Evolutionary conservation across 2,113 vertebrate genomes (phyloP).

Genomic region (Oryzias celebensis): DNA sequence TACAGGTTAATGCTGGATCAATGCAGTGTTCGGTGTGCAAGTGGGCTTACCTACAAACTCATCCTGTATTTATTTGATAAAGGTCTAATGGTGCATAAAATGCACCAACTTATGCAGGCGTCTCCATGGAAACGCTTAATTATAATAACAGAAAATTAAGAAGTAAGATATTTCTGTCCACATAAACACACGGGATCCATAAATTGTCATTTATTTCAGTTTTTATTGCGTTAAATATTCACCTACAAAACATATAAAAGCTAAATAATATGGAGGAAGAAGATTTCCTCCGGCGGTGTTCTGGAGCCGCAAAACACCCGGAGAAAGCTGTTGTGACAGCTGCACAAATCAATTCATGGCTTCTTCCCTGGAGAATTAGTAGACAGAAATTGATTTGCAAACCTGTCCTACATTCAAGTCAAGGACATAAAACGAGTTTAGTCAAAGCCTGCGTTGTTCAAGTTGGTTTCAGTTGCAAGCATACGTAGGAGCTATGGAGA

Average conservation of each 20-base stretch:
- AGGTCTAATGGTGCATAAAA: conserved; percentile 41
- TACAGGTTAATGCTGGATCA: conserved; percentile 38
- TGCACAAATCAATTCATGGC: background rate
- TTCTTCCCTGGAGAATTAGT: background rate
- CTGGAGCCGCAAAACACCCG: background rate
- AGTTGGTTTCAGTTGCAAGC: background rate
- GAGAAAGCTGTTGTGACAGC: background rate
- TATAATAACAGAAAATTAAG: conserved; percentile 3
- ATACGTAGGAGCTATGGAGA: background rate
- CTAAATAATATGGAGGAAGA: background rate
- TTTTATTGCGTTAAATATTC: background rate
- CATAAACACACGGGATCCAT: background rate
- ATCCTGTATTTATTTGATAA: conserved; percentile 32
- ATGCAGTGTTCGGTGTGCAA: conserved; percentile 32
- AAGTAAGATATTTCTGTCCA: background rate
- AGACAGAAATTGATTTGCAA: background rate
- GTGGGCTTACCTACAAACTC: conserved; percentile 23
- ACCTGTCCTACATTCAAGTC: background rate
- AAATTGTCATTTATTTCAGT: background rate
- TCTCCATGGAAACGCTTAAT: background rate
- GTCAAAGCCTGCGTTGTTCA: background rate
- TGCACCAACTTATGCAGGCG: background rate
- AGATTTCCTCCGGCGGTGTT: background rate
- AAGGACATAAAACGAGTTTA: background rate
- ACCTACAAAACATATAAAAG: background rate